A percentile compares a stretch with the other conserved stretches of the same genome.
phyloP scores from a whole-genome alignment of 1,140 invertebrate species.

The Brachionus plicatilis region DNA sequence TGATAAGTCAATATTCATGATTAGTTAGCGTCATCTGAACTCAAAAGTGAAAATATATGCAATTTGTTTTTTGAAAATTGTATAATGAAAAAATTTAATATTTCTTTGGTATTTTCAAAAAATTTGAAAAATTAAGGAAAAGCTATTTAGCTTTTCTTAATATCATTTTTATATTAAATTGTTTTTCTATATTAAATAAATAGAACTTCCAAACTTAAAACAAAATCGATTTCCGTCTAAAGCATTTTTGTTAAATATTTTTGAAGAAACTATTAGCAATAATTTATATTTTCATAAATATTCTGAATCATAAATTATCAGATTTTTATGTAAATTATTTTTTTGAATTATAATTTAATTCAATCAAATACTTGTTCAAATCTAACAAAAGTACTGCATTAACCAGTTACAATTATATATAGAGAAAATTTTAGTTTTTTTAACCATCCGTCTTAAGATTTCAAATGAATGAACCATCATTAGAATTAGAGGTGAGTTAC shows the following conservation, averaged over 20 bases:
- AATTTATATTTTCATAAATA: background rate
- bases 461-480: background rate
- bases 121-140: no score
- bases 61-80: no score
- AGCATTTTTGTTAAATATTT: background rate
- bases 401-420: background rate
- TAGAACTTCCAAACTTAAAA: no score
- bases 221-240: background rate
- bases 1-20: no score
- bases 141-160: no score
- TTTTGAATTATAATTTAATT: background rate
- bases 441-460: background rate
- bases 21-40: no score
- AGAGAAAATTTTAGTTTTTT: background rate
- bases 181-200: no score
- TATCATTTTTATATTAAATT: no score
- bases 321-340: background rate
- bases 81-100: no score
- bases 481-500: background rate
- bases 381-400: background rate
- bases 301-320: background rate
- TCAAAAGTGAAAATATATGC: no score
- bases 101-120: no score
- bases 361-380: background rate
- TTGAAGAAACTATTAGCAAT: background rate